These are phyloP conservation scores for Anoncus sp. DNA, from an alignment of 2,888 invertebrate genomes.

Conservation along the genomic window DNA sequence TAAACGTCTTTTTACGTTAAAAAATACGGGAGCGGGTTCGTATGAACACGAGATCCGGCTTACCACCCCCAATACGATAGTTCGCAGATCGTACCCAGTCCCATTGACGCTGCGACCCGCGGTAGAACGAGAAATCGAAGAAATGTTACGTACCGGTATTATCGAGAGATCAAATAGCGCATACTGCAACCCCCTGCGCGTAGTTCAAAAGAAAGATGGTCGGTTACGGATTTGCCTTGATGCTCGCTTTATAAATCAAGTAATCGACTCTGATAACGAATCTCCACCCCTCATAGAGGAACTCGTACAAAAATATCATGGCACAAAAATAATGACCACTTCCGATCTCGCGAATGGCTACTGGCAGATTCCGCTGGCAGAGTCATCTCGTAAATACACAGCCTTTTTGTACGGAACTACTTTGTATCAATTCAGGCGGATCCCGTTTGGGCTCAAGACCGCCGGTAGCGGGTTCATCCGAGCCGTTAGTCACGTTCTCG, in stretches of 20 bases:
- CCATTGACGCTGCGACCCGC: slow-evolving; percentile 69
- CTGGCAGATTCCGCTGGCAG: no score
- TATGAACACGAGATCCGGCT: no score
- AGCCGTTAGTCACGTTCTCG: slow-evolving; percentile 66
- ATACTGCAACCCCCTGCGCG: slow-evolving; percentile 71
- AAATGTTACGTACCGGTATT: slow-evolving; percentile 71
- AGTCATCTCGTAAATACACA: no score
- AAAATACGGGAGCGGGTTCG: no score
- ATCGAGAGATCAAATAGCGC: slow-evolving; percentile 72
- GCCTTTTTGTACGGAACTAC: neutral
- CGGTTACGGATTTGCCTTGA: no score
- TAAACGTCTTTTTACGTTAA: no score
- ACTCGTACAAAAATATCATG: no score
- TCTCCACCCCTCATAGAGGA: neutral
- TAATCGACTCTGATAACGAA: slow-evolving; percentile 6
- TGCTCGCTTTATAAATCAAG: no score
- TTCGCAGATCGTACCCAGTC: slow-evolving; percentile 33
- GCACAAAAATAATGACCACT: no score
- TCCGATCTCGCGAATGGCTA: no score
- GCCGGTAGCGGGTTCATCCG: slow-evolving; percentile 68
- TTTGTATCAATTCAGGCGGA: slow-evolving; percentile 61
- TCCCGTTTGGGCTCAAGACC: slow-evolving; percentile 74
- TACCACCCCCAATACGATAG: no score
- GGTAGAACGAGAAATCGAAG: slow-evolving; percentile 70
- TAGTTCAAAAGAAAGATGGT: slow-evolving; percentile 22